Evolutionary conservation across 2,888 invertebrate genomes (phyloP), one percentile per base, ranked within the genome.

Genomic region (Plebejus argus): DNA sequence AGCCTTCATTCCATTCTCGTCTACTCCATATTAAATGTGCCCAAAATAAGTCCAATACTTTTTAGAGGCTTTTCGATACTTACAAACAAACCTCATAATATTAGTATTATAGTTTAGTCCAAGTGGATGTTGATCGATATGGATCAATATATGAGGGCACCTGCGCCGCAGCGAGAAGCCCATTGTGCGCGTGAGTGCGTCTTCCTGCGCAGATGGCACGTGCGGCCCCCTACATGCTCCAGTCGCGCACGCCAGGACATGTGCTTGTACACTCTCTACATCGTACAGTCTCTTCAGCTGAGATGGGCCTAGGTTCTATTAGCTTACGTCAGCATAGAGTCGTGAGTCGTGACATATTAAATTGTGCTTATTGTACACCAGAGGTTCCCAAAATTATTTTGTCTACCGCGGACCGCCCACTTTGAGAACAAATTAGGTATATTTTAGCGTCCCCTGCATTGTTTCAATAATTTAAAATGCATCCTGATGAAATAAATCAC

Each of bases 131-230:
- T 12, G 61, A 61, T 61, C 61, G 35, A 35, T 23, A 35, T 8
- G 70, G 70, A 70, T 35, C 35, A 70, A 70, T 18, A 35, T 70
- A 10, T 70, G 79, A 53, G 77, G 77, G 77, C 83, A 83, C 84
- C 45, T 45, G 45, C 45, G 45, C 10, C 45, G 45, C 83, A 83
- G 83, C 83, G 81, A 71, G 92, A 92, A 92, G 92, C 93, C 92
- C 90, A 89, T 88, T 89, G 91, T 91, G 90, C 92, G 90, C 85
- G 86, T 87, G 89, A 90, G 88, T 86, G 91, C 83, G 85, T 85
- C 90, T 93, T 93, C 93, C 93, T 90, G 92, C 86, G 87, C 93
- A 93, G 89, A 89, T 92, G 93, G 91, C 92, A 89, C 92, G 92
- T 90, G 93, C 92, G 61, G 82, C 85, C 85, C 79, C 8, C 58